Evolutionary conservation across 2,888 invertebrate genomes (phyloP).

Genomic region (Macroteleia sp.): DNA sequence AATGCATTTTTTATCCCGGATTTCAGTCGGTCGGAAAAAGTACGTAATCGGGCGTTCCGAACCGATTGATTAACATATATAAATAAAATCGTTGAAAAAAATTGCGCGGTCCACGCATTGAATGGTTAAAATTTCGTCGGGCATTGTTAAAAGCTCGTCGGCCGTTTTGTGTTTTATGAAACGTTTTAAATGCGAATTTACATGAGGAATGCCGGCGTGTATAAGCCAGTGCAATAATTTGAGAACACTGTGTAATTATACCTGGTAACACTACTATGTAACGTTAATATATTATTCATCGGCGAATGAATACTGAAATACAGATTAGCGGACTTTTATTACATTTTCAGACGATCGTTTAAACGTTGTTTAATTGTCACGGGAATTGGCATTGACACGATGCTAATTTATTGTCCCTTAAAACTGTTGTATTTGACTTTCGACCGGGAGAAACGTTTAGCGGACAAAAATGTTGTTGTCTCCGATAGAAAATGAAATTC

Average conservation of each 20-base stretch:
- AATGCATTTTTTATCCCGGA: too few relatives aligned
- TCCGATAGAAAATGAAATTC: conserved; percentile 15
- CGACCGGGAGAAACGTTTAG: too few relatives aligned
- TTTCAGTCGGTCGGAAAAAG: too few relatives aligned
- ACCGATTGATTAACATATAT: too few relatives aligned
- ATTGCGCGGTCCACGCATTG: too few relatives aligned
- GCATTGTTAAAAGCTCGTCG: conserved; percentile 32
- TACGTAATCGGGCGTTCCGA: too few relatives aligned
- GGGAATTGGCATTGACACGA: conserved; percentile 13
- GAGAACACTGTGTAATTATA: conserved; percentile 42
- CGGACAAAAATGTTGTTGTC: conserved; percentile 5
- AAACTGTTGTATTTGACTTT: not conserved
- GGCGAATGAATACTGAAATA: conserved; percentile 31
- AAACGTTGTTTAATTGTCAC: conserved; percentile 38
- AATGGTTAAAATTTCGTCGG: conserved; percentile 8
- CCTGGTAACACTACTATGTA: conserved; percentile 15
- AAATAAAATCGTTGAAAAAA: too few relatives aligned
- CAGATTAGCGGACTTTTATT: conserved; percentile 50
- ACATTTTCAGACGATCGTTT: conserved; percentile 34
- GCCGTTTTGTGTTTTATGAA: conserved; percentile 36
- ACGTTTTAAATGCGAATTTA: conserved; percentile 47
- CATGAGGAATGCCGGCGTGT: conserved; percentile 31
- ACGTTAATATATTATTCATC: conserved; percentile 56
- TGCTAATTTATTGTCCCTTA: conserved; percentile 5
- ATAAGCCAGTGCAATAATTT: conserved; percentile 36